These are phyloP conservation scores for Yponomeuta malinellus DNA, from an alignment of 2,888 invertebrate genomes.

Conservation along the genomic window DNA sequence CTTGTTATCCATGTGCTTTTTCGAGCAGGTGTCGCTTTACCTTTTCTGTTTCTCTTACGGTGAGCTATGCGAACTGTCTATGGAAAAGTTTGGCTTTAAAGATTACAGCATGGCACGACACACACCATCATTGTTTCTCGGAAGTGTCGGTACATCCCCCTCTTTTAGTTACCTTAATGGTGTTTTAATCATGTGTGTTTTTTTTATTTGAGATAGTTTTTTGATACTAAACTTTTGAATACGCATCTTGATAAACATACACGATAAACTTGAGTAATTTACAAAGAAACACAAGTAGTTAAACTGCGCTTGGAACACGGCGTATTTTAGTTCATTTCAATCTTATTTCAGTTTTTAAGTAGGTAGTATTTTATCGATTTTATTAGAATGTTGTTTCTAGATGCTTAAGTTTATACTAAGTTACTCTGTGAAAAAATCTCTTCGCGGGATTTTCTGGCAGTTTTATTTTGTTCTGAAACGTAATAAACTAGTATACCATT, in stretches of 20 bases:
- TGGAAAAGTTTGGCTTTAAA: constrained; percentile 64
- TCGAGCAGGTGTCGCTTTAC: constrained; percentile 70
- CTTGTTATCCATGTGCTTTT: constrained; percentile 47
- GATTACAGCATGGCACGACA: constrained; percentile 69
- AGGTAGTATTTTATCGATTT: constrained; percentile 21
- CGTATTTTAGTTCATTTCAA: constrained; percentile 16
- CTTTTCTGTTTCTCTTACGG: constrained; percentile 61
- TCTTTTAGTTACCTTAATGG: constrained; percentile 5
- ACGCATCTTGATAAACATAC: not conserved
- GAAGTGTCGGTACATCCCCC: constrained; percentile 33
- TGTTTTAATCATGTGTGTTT: constrained; percentile 10
- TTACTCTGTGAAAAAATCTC: constrained; percentile 28
- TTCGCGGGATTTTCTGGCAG: not conserved
- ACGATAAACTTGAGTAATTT: not conserved
- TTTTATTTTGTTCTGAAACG: not conserved
- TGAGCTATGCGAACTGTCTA: constrained; percentile 46
- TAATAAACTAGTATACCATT: not conserved
- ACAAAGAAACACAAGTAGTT: not conserved
- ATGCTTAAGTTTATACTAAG: constrained; percentile 61
- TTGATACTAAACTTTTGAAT: constrained; percentile 8
- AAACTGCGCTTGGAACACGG: constrained; percentile 3
- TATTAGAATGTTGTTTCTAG: constrained; percentile 46
- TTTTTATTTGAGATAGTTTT: constrained; percentile 9
- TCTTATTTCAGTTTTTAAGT: constrained; percentile 13
- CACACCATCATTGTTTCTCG: constrained; percentile 40